Evolutionary conservation across 1,140 invertebrate species (phyloP), one percentile per base, ranked within the genome.

Genomic region (Brachionus paranguensis): DNA sequence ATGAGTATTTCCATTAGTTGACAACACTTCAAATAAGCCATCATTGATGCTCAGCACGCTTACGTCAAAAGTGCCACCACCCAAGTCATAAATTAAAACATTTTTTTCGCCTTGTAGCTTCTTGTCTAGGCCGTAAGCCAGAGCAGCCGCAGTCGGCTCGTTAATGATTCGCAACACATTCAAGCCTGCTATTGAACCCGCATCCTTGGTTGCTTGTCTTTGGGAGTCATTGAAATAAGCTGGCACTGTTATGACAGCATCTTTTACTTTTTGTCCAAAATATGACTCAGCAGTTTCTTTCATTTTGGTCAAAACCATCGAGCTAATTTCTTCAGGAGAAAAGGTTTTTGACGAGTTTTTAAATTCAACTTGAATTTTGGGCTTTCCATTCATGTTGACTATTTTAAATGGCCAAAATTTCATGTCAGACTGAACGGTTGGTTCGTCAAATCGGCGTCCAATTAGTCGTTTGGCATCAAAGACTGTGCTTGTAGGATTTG

Each of bases 221-320:
- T 91, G 90, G 3, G 88, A 89, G 84, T 91, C 91, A 84, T 91
- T 91, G 88, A 91, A 91, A 85, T 91, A 91, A 43, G 90, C 90
- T 7, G 90, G 90, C 1, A 85, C 85, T 20, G 85, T 85, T 10
- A 85, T 64, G 17, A 85, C 85, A 2, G 85, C 83, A 68, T 85
- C 60, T 0, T 91, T 91, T 74, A 99, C 91, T 78, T 91, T 96
- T 89, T 98, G 97, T 78, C 96, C 96, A 64, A 99, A 91, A 88
- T 98, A 98, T 72, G 95, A 95, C 90, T 98, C 96, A 50, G 97
- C 96, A 45, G 95, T 96, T 90, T 98, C 96, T 91, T 96, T 95
- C 94, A 95, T 93, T 87, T 93, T 94, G 14, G 90, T 91, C 85
- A 94, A 87, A 1, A 96, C 94, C 94, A 95, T 94, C 3, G 93